A percentile compares a stretch with the other conserved stretches of the same genome.
Conservation (phyloP, 2,797 vertebrate genomes). For the Spinibarbus caldwelli region DNA sequence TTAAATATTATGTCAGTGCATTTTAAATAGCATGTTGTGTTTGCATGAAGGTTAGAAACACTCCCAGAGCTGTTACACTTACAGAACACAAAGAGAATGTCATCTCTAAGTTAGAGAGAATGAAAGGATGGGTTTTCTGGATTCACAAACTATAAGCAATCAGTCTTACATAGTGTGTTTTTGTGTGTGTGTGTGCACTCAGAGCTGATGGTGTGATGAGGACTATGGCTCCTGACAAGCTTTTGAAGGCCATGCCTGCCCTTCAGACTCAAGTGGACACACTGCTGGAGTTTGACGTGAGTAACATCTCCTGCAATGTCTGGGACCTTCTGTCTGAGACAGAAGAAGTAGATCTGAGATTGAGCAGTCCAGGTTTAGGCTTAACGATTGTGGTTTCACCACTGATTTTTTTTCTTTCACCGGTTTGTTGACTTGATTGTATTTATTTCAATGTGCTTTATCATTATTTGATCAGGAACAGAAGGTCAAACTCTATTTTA, state of each 20-base stretch:
- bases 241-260: slow-evolving; percentile 98
- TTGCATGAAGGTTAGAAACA: background rate
- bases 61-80: background rate
- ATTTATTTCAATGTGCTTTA: background rate
- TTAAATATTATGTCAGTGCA: background rate
- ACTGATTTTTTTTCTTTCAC: background rate
- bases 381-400: background rate
- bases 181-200: slow-evolving; percentile 19
- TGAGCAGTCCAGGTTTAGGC: background rate
- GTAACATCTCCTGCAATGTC: slow-evolving; percentile 64
- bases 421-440: background rate
- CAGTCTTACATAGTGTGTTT: background rate
- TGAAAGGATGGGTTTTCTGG: background rate
- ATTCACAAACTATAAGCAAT: background rate
- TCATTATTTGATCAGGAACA: too few species aligned
- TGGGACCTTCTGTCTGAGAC: background rate
- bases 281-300: slow-evolving; percentile 96
- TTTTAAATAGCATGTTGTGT: background rate
- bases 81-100: slow-evolving; percentile 1
- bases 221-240: slow-evolving; percentile 96
- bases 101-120: too few species aligned
- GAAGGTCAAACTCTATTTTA: too few species aligned
- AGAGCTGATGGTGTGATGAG: slow-evolving; percentile 98
- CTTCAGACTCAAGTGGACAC: slow-evolving; percentile 97
- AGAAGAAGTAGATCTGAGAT: background rate